Base-by-base conservation (phyloP, 2,113 vertebrate genomes). In the Xerus inauris region DNA sequence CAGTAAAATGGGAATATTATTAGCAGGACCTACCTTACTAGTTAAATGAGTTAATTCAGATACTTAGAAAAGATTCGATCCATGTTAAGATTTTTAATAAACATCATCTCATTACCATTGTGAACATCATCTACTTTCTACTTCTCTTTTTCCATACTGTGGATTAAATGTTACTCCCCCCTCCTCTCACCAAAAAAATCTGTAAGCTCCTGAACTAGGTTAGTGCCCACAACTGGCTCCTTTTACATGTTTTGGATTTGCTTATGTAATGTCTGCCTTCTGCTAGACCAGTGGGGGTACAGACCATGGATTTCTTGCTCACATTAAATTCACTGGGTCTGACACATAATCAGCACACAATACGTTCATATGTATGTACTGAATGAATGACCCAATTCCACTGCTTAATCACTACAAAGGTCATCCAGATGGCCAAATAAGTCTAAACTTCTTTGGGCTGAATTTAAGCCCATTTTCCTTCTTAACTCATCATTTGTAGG, bases 51-150 rank as follows among this genome's bases (percentile, higher is more conserved):
- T 64, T 62, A 42, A 84, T 35, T 90, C 47, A 82, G 47, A 42
- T 79, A 81, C 54, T 86, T 47, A 97, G 71, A 88, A 71, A 91
- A 92, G 49, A 94, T n/a, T 38, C 85, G 71, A n/a, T 38, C 72
- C 17, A 35, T n/a, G 47, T 38, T 73, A 73, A 64, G 45, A 22
- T 75, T 65, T 89, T 90, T 69, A 76, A 86, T 17, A 75, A 96
- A 77, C 75, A 75, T n/a, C 77, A 11, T 85, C 57, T 75, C 80
- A 69, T 51, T 91, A 69, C n/a, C 59, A 91, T 49, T 49, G 72
- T 72, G n/a, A 71, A 84, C 47, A 88, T n/a, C 38, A 82, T 89
- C 40, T 17, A 85, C 38, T 38, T 69, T 67, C 76, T 73, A 79
- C 14, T 71, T n/a, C 40, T 94, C 42, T 87, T 82, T 38, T 84